A percentile compares a stretch with the other conserved stretches of the same genome.
These are phyloP conservation scores for Watsonalla cultraria DNA, from an alignment of 2,888 invertebrate species.

Conservation along the genomic window DNA sequence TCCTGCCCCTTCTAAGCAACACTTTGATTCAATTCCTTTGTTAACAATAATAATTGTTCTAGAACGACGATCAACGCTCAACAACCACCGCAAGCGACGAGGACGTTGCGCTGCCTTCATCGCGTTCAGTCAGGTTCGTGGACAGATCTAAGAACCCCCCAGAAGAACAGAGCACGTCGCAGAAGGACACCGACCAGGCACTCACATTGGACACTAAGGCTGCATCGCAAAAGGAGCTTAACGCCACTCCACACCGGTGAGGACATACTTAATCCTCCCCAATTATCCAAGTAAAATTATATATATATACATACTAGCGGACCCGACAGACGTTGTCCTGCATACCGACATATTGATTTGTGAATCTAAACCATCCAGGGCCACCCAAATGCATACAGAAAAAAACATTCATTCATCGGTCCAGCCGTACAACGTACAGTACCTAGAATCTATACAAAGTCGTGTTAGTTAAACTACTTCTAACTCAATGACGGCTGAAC, in stretches of 20 bases:
- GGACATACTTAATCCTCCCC: neutral
- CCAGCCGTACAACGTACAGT: no score
- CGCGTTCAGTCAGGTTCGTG: slow-evolving; percentile 83
- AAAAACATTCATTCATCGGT: no score
- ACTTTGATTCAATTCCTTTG: neutral
- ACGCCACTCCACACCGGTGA: slow-evolving; percentile 45
- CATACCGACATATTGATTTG: no score
- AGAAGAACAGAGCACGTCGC: slow-evolving; percentile 50
- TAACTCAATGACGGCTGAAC: no score
- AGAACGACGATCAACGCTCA: slow-evolving; percentile 67
- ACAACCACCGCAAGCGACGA: slow-evolving; percentile 74
- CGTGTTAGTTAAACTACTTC: no score
- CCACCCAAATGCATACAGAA: no score
- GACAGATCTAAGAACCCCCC: slow-evolving; percentile 64
- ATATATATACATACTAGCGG: no score
- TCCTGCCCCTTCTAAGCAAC: no score
- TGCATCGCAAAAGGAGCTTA: slow-evolving; percentile 38
- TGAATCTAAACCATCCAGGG: no score
- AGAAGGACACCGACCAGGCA: slow-evolving; percentile 26
- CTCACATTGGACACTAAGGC: slow-evolving; percentile 32
- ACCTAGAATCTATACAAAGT: no score
- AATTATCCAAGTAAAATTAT: no score
- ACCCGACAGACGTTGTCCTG: no score
- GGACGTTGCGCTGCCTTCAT: slow-evolving; percentile 76
- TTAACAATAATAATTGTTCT: slow-evolving; percentile 2